These are phyloP conservation scores for Brachionus rotundiformis DNA, from an alignment of 1,140 invertebrate genomes.

Conservation along the genomic window DNA sequence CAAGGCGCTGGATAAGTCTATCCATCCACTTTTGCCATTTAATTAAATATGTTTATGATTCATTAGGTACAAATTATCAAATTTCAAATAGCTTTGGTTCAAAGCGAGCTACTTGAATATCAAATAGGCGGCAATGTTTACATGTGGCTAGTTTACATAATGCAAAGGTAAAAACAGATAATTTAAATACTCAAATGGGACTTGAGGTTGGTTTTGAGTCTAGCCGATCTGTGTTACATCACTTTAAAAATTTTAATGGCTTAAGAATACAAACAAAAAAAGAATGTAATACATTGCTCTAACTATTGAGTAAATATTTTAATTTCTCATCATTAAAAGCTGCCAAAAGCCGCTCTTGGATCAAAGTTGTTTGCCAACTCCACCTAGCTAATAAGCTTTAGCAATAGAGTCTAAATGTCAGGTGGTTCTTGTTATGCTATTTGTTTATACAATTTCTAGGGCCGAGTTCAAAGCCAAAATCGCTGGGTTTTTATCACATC, in stretches of 20 bases:
- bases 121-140: neutral
- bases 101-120: conserved; percentile 14
- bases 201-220: neutral
- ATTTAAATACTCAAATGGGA: conserved; percentile 14
- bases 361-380: neutral
- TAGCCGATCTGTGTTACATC: neutral
- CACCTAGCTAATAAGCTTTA: conserved; percentile 1
- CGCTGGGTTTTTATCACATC: conserved; percentile 8
- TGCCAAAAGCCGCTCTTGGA: neutral
- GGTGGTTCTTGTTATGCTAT: conserved; percentile 33
- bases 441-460: conserved; percentile 44
- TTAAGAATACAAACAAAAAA: conserved; percentile 43
- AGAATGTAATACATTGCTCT: neutral
- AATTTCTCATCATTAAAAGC: conserved; percentile 44
- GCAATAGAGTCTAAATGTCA: conserved; percentile 8
- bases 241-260: neutral
- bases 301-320: conserved; percentile 43
- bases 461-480: neutral
- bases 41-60: neutral
- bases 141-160: neutral
- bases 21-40: neutral
- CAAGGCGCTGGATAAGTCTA: neutral
- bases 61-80: neutral
- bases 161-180: conserved; percentile 3
- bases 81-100: neutral